phyloP scores from a whole-genome alignment of 2,113 vertebrate species.

The Trichomycterus rosablanca region DNA sequence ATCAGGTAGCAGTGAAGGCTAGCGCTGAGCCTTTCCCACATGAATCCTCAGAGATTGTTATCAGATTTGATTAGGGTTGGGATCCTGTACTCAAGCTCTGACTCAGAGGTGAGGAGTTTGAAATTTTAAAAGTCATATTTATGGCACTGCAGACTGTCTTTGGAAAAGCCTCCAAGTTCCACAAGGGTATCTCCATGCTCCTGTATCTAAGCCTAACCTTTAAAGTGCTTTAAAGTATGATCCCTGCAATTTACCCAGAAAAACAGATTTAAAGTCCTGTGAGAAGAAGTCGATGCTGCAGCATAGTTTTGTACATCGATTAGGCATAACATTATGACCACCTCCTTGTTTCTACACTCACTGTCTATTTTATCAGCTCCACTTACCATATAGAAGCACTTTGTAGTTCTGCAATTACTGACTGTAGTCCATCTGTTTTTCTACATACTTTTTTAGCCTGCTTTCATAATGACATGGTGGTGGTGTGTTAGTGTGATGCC shows the following conservation, averaged over 20 bases:
- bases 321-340: no score
- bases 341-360: no score
- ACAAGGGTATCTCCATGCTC: neutral
- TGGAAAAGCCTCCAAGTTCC: neutral
- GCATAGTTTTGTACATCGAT: no score
- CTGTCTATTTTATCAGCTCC: no score
- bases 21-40: constrained; percentile 57
- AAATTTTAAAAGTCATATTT: constrained; percentile 41
- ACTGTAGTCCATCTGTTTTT: no score
- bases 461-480: no score
- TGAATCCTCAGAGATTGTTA: constrained; percentile 58
- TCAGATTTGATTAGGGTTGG: constrained; percentile 66
- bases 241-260: neutral
- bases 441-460: no score
- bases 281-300: no score
- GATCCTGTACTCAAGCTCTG: constrained; percentile 43
- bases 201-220: constrained; percentile 6
- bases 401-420: no score
- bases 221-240: neutral
- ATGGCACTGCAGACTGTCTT: neutral
- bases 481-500: no score
- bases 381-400: no score
- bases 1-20: constrained; percentile 59
- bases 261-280: no score
- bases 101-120: constrained; percentile 58